Evolutionary conservation across 2,888 invertebrate species (phyloP), one percentile per base, ranked within the genome.

Genomic region (Trachelus stipa): DNA sequence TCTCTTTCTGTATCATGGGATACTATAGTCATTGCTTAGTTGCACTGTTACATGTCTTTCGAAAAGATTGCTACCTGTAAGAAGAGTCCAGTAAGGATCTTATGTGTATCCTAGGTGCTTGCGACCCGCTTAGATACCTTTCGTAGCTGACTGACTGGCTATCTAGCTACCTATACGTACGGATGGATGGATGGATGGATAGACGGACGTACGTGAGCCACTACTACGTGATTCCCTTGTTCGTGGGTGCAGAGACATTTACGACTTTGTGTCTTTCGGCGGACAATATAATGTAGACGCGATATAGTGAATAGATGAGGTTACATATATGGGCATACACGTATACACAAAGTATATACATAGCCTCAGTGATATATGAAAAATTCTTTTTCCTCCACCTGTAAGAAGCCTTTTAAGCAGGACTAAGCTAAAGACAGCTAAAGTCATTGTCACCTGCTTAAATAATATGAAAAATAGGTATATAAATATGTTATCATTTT

Each of bases 231-330:
- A 88, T 86, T 80, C 79, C 79, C 80, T 80, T 78, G 81, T 84
- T 81, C 85, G 85, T 87, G 85, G 87, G 87, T 85, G 86, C 85
- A 81, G 82, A 56, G 81, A 84, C 85, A 76, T 87, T 88, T 88
- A 88, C 82, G 86, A 85, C 83, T 86, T 86, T 87, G 84, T 73
- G 83, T 83, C 80, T 83, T 82, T 80, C 81, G 79, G 76, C 73
- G 33, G 71, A 71, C 71, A 71, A 71, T 71, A 34, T 23, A 23
- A 56, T 56, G 56, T 23, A 9, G 56, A 71, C 31, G 71, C 71
- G 12, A 71, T 71, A 71, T 23, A 23, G 56, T 56, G 23, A 56
- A 23, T 56, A 56, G 56, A 56, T 71, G 69, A 35, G 73, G 68
- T 15, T 11, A 69, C 11, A 23, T 56, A 15, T 56, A 40, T 68